These are phyloP conservation scores for Monochamus saltuarius DNA, from an alignment of 1,140 invertebrate species.

Conservation along the genomic window DNA sequence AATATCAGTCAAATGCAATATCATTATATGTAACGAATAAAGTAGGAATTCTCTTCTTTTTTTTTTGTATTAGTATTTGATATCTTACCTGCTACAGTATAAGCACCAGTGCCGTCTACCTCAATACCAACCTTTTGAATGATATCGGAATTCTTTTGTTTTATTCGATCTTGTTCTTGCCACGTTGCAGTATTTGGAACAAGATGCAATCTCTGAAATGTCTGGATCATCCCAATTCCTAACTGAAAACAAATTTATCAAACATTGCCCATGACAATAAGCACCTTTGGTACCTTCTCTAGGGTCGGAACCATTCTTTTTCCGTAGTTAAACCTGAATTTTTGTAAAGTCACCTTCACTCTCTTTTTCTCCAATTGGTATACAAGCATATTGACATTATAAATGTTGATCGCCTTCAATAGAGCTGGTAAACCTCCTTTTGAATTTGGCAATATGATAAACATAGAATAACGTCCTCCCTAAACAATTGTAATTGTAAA, in stretches of 20 bases:
- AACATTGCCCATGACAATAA: no score
- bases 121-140: constrained; percentile 81
- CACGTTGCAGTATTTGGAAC: constrained; percentile 64
- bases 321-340: constrained; percentile 73
- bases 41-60: no score
- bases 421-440: constrained; percentile 61
- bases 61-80: no score
- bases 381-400: constrained; percentile 56
- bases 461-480: constrained; percentile 72
- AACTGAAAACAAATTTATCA: constrained; percentile 56
- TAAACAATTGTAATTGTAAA: constrained; percentile 38
- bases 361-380: constrained; percentile 59
- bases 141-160: constrained; percentile 62
- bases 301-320: constrained; percentile 64
- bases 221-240: constrained; percentile 66
- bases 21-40: no score
- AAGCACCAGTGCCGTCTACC: constrained; percentile 81
- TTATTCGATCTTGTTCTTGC: no score
- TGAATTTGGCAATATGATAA: constrained; percentile 68
- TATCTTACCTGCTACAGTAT: constrained; percentile 64
- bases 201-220: constrained; percentile 68
- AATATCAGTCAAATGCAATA: no score
- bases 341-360: constrained; percentile 71
- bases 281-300: constrained; percentile 55
- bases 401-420: constrained; percentile 60